phyloP scores from a whole-genome alignment of 2,113 vertebrate genomes.

The Oryzias melastigma region DNA sequence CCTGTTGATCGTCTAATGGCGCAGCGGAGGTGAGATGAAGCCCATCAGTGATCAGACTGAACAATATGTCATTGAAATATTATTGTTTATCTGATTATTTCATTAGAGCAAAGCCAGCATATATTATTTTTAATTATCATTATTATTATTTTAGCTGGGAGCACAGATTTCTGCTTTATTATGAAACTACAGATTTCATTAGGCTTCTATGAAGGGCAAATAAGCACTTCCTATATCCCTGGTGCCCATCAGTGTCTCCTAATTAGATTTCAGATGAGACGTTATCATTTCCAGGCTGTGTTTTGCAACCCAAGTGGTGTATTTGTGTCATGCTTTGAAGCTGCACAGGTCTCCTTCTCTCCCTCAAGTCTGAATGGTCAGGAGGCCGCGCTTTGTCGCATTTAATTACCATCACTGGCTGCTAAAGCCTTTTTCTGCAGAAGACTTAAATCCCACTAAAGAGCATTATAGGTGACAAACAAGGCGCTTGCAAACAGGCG shows the following conservation, averaged over 20 bases:
- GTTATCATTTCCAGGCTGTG: conserved; percentile 58
- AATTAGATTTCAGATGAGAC: conserved; percentile 62
- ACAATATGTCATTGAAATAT: too few relatives aligned
- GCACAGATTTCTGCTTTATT: conserved; percentile 14
- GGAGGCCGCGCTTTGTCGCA: conserved; percentile 67
- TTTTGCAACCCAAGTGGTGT: conserved; percentile 67
- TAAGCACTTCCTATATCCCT: conserved; percentile 17
- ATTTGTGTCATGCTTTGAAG: conserved; percentile 53
- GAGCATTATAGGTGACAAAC: conserved; percentile 74
- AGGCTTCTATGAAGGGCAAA: conserved; percentile 39
- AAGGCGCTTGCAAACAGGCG: conserved; percentile 55
- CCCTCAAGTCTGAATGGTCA: conserved; percentile 51
- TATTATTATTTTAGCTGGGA: conserved; percentile 1
- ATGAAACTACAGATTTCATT: conserved; percentile 46
- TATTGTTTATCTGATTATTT: too few relatives aligned
- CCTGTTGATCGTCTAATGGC: conserved; percentile 67
- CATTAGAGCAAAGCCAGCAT: too few relatives aligned
- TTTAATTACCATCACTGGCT: conserved; percentile 72
- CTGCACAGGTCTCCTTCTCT: conserved; percentile 32
- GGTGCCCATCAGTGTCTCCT: conserved; percentile 33
- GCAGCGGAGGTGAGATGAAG: conserved; percentile 58
- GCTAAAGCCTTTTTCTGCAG: conserved; percentile 73
- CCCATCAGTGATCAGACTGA: conserved; percentile 23
- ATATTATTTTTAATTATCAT: too few relatives aligned
- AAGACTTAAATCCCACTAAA: conserved; percentile 75